Evolutionary conservation across 1,140 invertebrate species (phyloP), one percentile per base, ranked within the genome.

Genomic region (Pollicipes pollicipes): DNA sequence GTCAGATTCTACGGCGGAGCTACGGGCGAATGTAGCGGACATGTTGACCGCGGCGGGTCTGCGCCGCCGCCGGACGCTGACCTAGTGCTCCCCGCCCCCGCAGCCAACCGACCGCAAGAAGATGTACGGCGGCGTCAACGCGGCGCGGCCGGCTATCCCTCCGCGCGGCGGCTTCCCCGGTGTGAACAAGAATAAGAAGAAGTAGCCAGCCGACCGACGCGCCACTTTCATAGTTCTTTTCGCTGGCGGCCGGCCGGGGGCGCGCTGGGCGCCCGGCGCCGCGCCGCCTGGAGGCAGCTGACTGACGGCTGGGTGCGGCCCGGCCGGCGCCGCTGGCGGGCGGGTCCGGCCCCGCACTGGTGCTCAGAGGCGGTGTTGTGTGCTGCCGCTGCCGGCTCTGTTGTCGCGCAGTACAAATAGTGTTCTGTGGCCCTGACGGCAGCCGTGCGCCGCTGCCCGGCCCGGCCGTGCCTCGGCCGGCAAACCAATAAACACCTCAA

Each of bases 121-220:
- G 75, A 78, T 83, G 8, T 84, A 84, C 74, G 80, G 82, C 70
- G 80, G 81, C 68, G 75, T 83, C 68, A 83, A 82, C 73, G 76
- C 81, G 27, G 82, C 81, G 71, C 81, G 84, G 71, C 84, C 83
- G 32, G 79, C 84, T 30, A 97, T 94, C 78, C 94, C 94, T 76
- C 94, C 94, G 72, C 84, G 93, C 75, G 78, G 76, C 67, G 79
- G 78, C 63, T 58, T 58, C 45, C 45, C 45, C 2, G 76, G 76
- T 66, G 79, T 80, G 72, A 77, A 79, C 76, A 76, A 76, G 72
- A 76, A 75, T 71, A 78, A 80, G 70, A 77, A 77, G 73, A 75
- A 76, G 72, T 75, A 76, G 67, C 68, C 35, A 17, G 35, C 35
- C 2, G 45, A 58, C 17, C 13, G 45, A 3, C 13, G 45, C 45